Evolutionary conservation across 2,888 invertebrate genomes (phyloP).

Genomic region (Peribatodes rhomboidaria): DNA sequence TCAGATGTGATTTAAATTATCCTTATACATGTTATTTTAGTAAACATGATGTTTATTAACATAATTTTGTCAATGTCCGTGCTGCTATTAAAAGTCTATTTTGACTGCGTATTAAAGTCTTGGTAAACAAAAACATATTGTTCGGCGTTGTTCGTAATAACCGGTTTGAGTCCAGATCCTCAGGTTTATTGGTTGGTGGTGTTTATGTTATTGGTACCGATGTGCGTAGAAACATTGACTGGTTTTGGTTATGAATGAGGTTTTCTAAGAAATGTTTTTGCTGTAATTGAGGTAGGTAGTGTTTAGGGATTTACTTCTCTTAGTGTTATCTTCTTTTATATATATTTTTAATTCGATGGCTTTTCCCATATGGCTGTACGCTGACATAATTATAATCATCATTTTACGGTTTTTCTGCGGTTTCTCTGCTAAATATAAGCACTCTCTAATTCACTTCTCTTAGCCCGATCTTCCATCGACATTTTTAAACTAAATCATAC

Average conservation of each 20-base stretch:
- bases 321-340: no score
- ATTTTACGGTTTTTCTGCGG: no score
- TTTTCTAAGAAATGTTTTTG: not conserved
- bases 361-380: no score
- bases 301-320: no score
- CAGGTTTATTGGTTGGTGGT: constrained; percentile 1
- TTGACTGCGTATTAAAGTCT: constrained; percentile 20
- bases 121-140: constrained; percentile 23
- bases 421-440: no score
- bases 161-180: constrained; percentile 20
- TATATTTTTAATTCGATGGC: no score
- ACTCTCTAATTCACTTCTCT: no score
- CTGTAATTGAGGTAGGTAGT: not conserved
- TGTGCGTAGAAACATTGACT: constrained; percentile 20
- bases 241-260: not conserved
- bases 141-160: constrained; percentile 4
- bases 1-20: constrained; percentile 22
- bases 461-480: no score
- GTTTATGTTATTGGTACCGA: constrained; percentile 15
- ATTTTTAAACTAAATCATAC: no score
- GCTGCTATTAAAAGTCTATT: constrained; percentile 23
- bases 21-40: constrained; percentile 10
- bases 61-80: constrained; percentile 17
- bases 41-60: constrained; percentile 19
- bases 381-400: no score